Conservation (phyloP, 2,888 invertebrate genomes). For the Eulithis testata region DNA sequence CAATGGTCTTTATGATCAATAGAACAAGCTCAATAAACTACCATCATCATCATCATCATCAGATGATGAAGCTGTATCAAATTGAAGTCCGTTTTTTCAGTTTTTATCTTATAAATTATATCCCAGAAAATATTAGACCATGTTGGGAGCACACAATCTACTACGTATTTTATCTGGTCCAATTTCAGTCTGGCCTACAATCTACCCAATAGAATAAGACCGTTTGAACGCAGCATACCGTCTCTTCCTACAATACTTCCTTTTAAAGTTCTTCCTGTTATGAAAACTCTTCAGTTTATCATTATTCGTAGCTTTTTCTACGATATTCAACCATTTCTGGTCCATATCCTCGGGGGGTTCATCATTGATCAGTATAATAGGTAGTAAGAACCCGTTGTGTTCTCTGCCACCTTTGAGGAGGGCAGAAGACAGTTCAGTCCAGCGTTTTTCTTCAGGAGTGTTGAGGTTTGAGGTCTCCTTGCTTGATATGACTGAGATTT, state of each 20-base stretch:
- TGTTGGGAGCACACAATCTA: too few species aligned
- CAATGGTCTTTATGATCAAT: too few species aligned
- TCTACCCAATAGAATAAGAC: slow-evolving; percentile 71
- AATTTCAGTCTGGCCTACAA: neutral
- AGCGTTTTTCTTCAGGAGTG: slow-evolving; percentile 58
- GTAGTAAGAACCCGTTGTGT: slow-evolving; percentile 52
- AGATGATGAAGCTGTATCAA: too few species aligned
- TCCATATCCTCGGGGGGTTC: slow-evolving; percentile 74
- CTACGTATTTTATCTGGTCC: neutral
- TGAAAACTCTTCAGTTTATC: slow-evolving; percentile 67
- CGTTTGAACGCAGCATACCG: slow-evolving; percentile 72
- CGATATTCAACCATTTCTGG: slow-evolving; percentile 66
- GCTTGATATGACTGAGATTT: slow-evolving; percentile 59
- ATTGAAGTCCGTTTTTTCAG: too few species aligned
- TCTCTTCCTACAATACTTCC: slow-evolving; percentile 70
- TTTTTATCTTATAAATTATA: too few species aligned
- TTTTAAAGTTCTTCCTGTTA: slow-evolving; percentile 64
- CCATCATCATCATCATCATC: too few species aligned
- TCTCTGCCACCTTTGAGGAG: slow-evolving; percentile 57
- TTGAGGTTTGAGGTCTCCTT: slow-evolving; percentile 59
- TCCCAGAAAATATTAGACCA: too few species aligned
- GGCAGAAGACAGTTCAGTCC: slow-evolving; percentile 56
- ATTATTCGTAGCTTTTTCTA: slow-evolving; percentile 60
- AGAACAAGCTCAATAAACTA: too few species aligned
- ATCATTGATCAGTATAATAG: slow-evolving; percentile 76